Evolutionary conservation across 2,888 invertebrate species (phyloP), one percentile per base, ranked within the genome.

Genomic region (Ypsolopha sequella): DNA sequence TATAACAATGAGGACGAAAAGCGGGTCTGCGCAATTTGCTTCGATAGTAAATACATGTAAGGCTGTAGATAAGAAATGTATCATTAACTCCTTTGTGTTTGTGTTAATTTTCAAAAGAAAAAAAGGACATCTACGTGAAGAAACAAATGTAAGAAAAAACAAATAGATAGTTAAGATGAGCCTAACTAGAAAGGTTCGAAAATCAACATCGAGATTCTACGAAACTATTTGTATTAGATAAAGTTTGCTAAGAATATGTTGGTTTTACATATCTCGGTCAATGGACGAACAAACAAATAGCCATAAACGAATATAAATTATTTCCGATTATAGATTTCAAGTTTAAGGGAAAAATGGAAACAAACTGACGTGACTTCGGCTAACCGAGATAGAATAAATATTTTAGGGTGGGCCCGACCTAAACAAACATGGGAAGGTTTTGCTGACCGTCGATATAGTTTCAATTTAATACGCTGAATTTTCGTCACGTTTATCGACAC

Each of bases 351-450:
- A 82, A 79, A 81, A 80, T 79, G 74, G 67, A 71, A 80, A 82
- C 80, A 80, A 76, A 78, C 80, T 84, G 85, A 82, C 81, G 84
- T 70, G 80, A 79, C 80, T 79, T 77, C 84, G 82, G 84, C 81
- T 82, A 84, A 85, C 86, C 84, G 64, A 81, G 82, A 82, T 85
- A 85, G 80, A 84, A 85, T 84, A 85, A 86, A 86, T 86, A 86
- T 86, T 84, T 84, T 81, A 81, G 86, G 86, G 86, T 82, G 84
- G 85, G 73, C 79, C 74, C 76, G 78, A 76, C 85, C 86, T 86
- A 85, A 85, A 84, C 80, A 85, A 85, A 86, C 86, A 86, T 65
- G 49, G 71, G 68, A 73, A 71, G 76, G 81, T 84, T 85, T 86
- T 84, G 86, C 86, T 82, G 86, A 85, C 86, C 82, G 82, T 63